phyloP scores from a whole-genome alignment of 2,888 invertebrate species.

The Macaria notata region DNA sequence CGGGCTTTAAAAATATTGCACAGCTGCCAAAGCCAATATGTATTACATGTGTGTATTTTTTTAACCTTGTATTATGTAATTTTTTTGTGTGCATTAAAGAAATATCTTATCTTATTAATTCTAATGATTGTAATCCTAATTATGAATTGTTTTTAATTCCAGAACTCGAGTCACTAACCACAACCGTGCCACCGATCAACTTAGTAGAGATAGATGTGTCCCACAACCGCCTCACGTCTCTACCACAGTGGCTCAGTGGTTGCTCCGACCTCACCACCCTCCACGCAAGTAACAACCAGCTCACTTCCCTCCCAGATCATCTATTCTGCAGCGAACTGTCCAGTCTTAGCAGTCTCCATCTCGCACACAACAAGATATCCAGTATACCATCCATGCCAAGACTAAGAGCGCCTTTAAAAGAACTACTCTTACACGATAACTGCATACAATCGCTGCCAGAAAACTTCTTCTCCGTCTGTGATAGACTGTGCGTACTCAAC shows the following conservation, averaged over 20 bases:
- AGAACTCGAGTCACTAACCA: constrained; percentile 88
- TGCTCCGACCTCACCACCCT: constrained; percentile 87
- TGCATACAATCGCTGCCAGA: constrained; percentile 88
- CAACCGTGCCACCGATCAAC: constrained; percentile 86
- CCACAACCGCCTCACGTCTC: constrained; percentile 86
- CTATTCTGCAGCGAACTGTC: constrained; percentile 88
- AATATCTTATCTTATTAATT: too few relatives aligned
- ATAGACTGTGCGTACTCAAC: constrained; percentile 86
- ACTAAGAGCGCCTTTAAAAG: constrained; percentile 84
- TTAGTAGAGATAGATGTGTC: constrained; percentile 90
- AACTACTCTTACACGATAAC: constrained; percentile 90
- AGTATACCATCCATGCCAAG: constrained; percentile 87
- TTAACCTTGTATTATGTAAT: too few relatives aligned
- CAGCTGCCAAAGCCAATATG: too few relatives aligned
- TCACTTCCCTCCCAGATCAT: constrained; percentile 87
- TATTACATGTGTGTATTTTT: too few relatives aligned
- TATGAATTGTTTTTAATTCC: constrained; percentile 38
- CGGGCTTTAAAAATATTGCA: too few relatives aligned
- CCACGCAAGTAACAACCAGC: constrained; percentile 88
- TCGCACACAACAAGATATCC: constrained; percentile 90
- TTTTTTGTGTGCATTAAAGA: too few relatives aligned
- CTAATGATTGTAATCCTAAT: too few relatives aligned
- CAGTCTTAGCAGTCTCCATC: constrained; percentile 86
- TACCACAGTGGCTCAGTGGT: constrained; percentile 90
- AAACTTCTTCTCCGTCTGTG: constrained; percentile 87